Percentiles rank a stretch among this genome's conserved stretches.
Evolutionary conservation across 2,797 vertebrate species (phyloP).

Genomic region (Eidolon dupreanum): DNA sequence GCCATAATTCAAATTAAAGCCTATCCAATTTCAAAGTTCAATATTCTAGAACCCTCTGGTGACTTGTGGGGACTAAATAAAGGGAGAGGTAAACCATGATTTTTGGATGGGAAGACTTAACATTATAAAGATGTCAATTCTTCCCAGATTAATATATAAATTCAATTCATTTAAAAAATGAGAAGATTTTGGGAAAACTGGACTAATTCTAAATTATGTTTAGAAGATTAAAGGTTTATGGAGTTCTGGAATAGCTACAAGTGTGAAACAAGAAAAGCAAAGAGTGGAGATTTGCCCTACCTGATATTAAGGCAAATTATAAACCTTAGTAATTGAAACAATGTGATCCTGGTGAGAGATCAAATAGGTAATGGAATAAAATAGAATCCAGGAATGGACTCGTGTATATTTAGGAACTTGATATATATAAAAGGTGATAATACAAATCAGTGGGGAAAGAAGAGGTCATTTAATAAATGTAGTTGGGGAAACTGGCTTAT

Average conservation of each 20-base stretch:
- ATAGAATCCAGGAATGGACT: conserved; percentile 21
- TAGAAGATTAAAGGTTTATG: background rate
- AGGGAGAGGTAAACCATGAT: conserved; percentile 51
- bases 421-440: background rate
- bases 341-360: background rate
- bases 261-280: conserved; percentile 37
- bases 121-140: conserved; percentile 8
- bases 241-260: background rate
- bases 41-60: background rate
- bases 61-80: conserved; percentile 15
- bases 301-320: conserved; percentile 43
- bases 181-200: background rate
- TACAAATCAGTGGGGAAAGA: conserved; percentile 16
- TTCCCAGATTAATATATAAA: background rate
- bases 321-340: conserved; percentile 34
- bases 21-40: conserved; percentile 28
- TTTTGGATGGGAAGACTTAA: background rate
- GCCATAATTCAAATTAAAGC: conserved; percentile 24
- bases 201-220: conserved; percentile 37
- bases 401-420: background rate
- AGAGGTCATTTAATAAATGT: conserved; percentile 4
- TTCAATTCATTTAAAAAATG: background rate
- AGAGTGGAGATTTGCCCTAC: background rate
- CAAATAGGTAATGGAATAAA: conserved; percentile 51
- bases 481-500: background rate